phyloP scores from a whole-genome alignment of 2,797 vertebrate species.

The Eulemur albifrons region DNA sequence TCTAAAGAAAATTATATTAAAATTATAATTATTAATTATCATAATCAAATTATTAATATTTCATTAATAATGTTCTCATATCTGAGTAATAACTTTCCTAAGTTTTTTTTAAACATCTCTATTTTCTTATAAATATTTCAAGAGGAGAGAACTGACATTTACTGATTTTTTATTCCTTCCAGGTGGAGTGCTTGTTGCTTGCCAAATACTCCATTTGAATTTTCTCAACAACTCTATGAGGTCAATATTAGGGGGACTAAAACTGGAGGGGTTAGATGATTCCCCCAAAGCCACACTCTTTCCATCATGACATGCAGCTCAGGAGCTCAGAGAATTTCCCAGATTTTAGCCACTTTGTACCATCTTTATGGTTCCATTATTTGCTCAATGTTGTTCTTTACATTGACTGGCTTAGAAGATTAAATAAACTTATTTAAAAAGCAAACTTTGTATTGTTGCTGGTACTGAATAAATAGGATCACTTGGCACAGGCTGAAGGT shows the following conservation, averaged over 20 bases:
- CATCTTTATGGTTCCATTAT: background rate
- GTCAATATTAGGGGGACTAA: background rate
- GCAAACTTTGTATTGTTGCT: background rate
- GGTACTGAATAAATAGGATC: background rate
- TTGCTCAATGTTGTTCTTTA: background rate
- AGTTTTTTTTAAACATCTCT: background rate
- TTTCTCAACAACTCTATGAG: background rate
- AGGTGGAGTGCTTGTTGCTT: background rate
- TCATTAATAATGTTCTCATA: background rate
- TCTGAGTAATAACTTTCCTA: background rate
- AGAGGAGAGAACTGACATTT: background rate
- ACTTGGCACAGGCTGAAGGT: background rate
- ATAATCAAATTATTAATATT: background rate
- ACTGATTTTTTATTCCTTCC: background rate
- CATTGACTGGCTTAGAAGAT: background rate
- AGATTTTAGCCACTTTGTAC: background rate
- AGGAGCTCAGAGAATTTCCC: background rate
- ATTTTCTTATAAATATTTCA: constrained; percentile 45
- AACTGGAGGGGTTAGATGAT: background rate
- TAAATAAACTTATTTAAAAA: constrained; percentile 23
- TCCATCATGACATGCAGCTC: background rate
- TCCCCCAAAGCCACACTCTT: background rate
- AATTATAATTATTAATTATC: no score
- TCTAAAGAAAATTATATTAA: background rate
- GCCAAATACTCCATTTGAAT: background rate